Percentiles rank a stretch among this genome's conserved stretches.
phyloP scores from a whole-genome alignment of 2,113 vertebrate species.

The Hystrix brachyura region DNA sequence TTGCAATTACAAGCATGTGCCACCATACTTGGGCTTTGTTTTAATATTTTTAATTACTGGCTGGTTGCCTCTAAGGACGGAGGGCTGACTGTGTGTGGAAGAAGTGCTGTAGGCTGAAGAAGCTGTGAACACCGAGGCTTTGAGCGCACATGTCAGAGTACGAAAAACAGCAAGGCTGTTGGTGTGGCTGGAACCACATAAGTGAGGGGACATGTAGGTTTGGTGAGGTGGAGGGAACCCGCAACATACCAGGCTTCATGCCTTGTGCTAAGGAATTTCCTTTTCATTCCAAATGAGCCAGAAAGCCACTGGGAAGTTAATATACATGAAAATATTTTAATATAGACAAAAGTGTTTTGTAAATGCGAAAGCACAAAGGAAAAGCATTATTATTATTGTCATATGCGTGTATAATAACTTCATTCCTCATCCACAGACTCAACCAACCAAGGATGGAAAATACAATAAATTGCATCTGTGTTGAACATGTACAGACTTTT shows the following conservation, averaged over 20 bases:
- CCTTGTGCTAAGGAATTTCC: neutral
- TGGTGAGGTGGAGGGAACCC: fast-evolving
- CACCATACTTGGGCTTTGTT: neutral
- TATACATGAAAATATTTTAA: neutral
- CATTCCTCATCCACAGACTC: neutral
- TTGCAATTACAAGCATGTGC: neutral
- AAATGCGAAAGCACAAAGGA: conserved; percentile 10
- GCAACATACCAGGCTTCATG: neutral
- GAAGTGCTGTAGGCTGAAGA: fast-evolving
- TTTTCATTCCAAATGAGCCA: conserved; percentile 19
- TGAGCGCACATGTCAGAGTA: fast-evolving
- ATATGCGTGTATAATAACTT: neutral
- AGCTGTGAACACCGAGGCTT: fast-evolving
- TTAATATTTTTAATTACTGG: neutral
- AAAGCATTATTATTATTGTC: conserved; percentile 2
- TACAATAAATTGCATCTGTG: neutral
- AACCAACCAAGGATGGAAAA: neutral
- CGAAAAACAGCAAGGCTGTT: neutral
- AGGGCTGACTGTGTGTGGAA: neutral
- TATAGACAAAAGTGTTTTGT: conserved; percentile 19
- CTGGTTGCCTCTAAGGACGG: neutral
- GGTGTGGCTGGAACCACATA: neutral
- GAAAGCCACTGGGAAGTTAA: neutral
- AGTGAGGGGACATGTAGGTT: neutral
- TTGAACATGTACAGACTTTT: neutral